Evolutionary conservation across 2,888 invertebrate species (phyloP), one percentile per base, ranked within the genome.

Genomic region (Chrysolina oricalcia): DNA sequence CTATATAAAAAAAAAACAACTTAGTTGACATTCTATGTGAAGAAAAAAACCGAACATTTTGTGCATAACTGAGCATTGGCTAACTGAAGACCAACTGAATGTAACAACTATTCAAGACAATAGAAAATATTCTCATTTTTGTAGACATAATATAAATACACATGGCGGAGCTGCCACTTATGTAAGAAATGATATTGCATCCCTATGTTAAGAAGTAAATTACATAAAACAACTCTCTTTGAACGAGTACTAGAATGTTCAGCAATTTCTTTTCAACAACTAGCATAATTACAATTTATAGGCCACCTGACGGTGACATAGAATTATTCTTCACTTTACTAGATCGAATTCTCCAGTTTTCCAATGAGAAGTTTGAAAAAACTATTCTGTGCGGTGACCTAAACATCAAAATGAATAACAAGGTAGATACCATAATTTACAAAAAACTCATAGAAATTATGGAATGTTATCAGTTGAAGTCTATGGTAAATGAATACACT

Each of bases 11-110:
- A 9, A 48, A 67, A 48, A 46, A 46, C n/a, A 67, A 67, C 67
- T 48, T 48, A 48, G 17, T 67, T 46, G 67, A n/a, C n/a, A n/a
- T n/a, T n/a, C n/a, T n/a, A n/a, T n/a, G n/a, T n/a, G n/a, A n/a
- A n/a, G n/a, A n/a, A 67, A 67, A 50, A 67, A 67, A 66, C 66
- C 66, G 5, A 2, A 66, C 48, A 23, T 66, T 19, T 43, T 67
- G 35, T 67, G 67, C 35, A n/a, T 67, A 67, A 67, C 67, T 67
- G 67, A 50, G 35, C 27, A 67, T 48, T 67, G 67, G 50, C 13
- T 27, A 72, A 63, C 70, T n/a, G n/a, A 74, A 46, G 50, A 17
- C 63, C 63, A 63, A 63, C 63, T 63, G 10, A 63, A 63, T 63
- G 35, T 63, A 35, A 63, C 40, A 27, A 35, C 35, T 13, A 63